Evolutionary conservation across 2,797 vertebrate species (phyloP).

Genomic region (Triplophysa bombifrons): DNA sequence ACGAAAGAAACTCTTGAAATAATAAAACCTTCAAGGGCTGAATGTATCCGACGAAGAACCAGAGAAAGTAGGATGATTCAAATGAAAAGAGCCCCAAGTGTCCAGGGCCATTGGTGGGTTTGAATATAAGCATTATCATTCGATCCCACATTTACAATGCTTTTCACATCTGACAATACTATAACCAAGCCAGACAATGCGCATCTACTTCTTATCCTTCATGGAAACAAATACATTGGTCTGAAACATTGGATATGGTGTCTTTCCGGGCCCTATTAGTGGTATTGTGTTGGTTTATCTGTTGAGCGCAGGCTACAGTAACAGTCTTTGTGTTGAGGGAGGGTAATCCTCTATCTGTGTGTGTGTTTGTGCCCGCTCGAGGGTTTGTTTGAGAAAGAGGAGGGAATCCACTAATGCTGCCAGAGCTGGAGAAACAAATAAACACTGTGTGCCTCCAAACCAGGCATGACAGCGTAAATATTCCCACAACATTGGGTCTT

Average conservation of each 20-base stretch:
- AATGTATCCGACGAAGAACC: constrained; percentile 27
- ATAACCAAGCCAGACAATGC: constrained; percentile 71
- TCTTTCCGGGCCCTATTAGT: constrained; percentile 81
- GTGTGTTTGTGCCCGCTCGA: constrained; percentile 43
- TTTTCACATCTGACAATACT: constrained; percentile 78
- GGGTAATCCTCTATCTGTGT: constrained; percentile 46
- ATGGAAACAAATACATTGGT: constrained; percentile 80
- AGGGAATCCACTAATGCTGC: constrained; percentile 46
- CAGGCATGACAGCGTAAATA: constrained; percentile 46
- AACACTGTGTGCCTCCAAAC: constrained; percentile 48
- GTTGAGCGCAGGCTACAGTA: constrained; percentile 76
- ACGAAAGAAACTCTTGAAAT: not conserved
- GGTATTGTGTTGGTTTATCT: constrained; percentile 86
- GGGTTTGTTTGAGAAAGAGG: constrained; percentile 35
- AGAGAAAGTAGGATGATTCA: constrained; percentile 14
- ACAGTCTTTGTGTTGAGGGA: constrained; percentile 68
- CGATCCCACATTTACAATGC: constrained; percentile 79
- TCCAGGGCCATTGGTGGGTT: constrained; percentile 50
- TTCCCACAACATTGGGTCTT: constrained; percentile 42
- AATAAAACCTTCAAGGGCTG: constrained; percentile 27
- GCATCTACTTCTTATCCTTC: constrained; percentile 81
- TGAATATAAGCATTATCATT: constrained; percentile 80
- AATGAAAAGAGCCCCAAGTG: constrained; percentile 63
- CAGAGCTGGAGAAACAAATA: constrained; percentile 46
- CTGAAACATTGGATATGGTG: constrained; percentile 73